These are phyloP conservation scores for Leptoclinus maculatus DNA, from an alignment of 2,797 vertebrate genomes.

Conservation along the genomic window DNA sequence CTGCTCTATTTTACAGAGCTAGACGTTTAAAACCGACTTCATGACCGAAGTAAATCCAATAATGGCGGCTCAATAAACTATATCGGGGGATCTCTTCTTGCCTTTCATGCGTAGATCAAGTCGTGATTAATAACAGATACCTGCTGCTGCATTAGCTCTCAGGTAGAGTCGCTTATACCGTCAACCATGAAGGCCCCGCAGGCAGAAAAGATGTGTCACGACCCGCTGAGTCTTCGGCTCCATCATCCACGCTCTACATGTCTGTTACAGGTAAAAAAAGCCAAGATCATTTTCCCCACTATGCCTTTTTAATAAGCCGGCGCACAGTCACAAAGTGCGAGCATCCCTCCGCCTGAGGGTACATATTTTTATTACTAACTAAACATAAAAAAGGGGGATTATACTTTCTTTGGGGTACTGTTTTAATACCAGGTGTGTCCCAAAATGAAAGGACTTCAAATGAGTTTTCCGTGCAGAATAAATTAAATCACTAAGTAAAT, in stretches of 20 bases:
- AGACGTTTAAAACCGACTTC: slow-evolving; percentile 34
- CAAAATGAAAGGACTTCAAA: slow-evolving; percentile 14
- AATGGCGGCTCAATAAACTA: slow-evolving; percentile 60
- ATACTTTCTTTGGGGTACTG: slow-evolving; percentile 42
- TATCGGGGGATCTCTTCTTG: slow-evolving; percentile 50
- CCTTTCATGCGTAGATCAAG: slow-evolving; percentile 57
- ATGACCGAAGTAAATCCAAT: slow-evolving; percentile 46
- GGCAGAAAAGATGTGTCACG: slow-evolving; percentile 71
- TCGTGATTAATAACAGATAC: slow-evolving; percentile 68
- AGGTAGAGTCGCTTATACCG: slow-evolving; percentile 49
- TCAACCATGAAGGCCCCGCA: slow-evolving; percentile 31
- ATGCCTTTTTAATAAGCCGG: slow-evolving; percentile 64
- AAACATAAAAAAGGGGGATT: slow-evolving; percentile 39
- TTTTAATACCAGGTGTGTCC: slow-evolving; percentile 48
- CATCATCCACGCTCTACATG: slow-evolving; percentile 55
- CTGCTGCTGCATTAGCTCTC: slow-evolving; percentile 49
- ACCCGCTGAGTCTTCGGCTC: slow-evolving; percentile 51
- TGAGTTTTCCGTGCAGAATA: slow-evolving; percentile 49
- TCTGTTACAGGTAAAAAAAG: slow-evolving; percentile 59
- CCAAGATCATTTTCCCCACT: slow-evolving; percentile 9
- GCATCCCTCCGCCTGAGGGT: slow-evolving; percentile 59
- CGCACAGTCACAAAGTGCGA: slow-evolving; percentile 38
- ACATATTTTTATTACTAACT: slow-evolving; percentile 57
- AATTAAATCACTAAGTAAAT: slow-evolving; percentile 64
- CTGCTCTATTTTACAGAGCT: slow-evolving; percentile 6